Base-by-base conservation (phyloP, 2,888 invertebrate species). In the Salpingus planirostris region DNA sequence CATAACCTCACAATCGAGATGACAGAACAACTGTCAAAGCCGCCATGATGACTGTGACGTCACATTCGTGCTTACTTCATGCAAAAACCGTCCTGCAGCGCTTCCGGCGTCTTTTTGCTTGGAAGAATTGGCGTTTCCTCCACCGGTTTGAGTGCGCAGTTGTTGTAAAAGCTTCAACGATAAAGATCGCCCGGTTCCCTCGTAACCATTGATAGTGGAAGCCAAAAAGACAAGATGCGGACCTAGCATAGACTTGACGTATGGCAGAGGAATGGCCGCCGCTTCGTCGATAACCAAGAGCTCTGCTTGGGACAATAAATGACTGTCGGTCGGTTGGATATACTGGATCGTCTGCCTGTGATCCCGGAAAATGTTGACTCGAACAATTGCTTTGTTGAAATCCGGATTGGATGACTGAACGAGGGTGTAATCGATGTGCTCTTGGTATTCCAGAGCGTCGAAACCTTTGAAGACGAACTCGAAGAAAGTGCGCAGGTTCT, bases 131-230 rank as follows among this genome's bases (percentile, higher is more conserved):
- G 67, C 67, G 18, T 71, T 74, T 22, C 65, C 64, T 7, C 70
- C 69, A 3, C 62, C 64, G 13, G 74, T 69, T 58, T 80, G 78
- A 27, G 71, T 65, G 36, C 86, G 61, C 15, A 99, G 68, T 58
- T 97, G 90, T 29, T 92, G 83, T 31, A 99, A 77, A 11, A 99
- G 69, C 64, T 99, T 99, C 31, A 98, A 67, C 0, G 95, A 93
- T 12, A 99, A 69, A 0, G 96, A 95, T 6, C 98, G 71, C 0
- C 98, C 98, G 0, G 98, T 98, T 31, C 98, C 97, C 68, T 97
- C 97, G 60, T 97, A 97, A 1, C 98, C 98, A 54, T 95, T 90
- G 23, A 97, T 88, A 0, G 98, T 98, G 0, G 97, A 98, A 0
- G 98, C 83, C 57, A 99, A 76, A 58, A 99, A 89, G 7, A 92